Evolutionary conservation across 2,797 vertebrate species (phyloP).

Genomic region (Takifugu rubripes): DNA sequence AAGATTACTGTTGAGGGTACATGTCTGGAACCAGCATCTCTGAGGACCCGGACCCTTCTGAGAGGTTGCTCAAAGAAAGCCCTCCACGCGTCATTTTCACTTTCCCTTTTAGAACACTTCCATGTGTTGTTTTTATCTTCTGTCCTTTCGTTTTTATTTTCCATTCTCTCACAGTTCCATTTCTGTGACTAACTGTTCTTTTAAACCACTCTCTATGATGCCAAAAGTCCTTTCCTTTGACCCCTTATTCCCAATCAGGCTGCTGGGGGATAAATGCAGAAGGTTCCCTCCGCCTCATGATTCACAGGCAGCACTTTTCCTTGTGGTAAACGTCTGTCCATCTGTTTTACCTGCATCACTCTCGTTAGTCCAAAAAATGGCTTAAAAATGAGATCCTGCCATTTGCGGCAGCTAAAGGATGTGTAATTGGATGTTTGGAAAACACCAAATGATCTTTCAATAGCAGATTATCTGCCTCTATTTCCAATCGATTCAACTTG

Average conservation of each 20-base stretch:
- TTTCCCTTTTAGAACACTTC: slow-evolving; percentile 14
- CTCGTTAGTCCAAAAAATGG: slow-evolving; percentile 10
- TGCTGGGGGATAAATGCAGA: slow-evolving; percentile 42
- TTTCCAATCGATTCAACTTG: slow-evolving; percentile 29
- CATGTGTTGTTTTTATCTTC: slow-evolving; percentile 26
- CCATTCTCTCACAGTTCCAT: slow-evolving; percentile 36
- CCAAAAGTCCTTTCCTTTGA: slow-evolving; percentile 45
- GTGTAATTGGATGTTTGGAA: slow-evolving; percentile 11
- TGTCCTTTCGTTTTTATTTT: slow-evolving; percentile 17
- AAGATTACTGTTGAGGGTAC: slow-evolving; percentile 47
- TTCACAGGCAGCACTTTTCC: slow-evolving; percentile 24
- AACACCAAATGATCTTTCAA: slow-evolving; percentile 12
- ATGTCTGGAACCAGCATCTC: slow-evolving; percentile 27
- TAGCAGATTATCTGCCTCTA: slow-evolving; percentile 20
- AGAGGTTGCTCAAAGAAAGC: slow-evolving; percentile 26
- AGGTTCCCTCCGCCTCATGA: slow-evolving; percentile 25
- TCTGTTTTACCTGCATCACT: slow-evolving; percentile 22
- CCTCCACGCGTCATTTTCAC: slow-evolving; percentile 1
- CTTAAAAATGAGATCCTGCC: neutral
- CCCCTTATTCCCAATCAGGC: slow-evolving; percentile 38
- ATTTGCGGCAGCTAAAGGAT: neutral
- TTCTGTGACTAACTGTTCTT: slow-evolving; percentile 49
- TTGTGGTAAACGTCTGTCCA: slow-evolving; percentile 42
- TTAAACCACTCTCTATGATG: slow-evolving; percentile 48
- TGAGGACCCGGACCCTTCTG: slow-evolving; percentile 11